Conservation (phyloP, 2,113 vertebrate species). For the Ailuropoda melanoleuca region DNA sequence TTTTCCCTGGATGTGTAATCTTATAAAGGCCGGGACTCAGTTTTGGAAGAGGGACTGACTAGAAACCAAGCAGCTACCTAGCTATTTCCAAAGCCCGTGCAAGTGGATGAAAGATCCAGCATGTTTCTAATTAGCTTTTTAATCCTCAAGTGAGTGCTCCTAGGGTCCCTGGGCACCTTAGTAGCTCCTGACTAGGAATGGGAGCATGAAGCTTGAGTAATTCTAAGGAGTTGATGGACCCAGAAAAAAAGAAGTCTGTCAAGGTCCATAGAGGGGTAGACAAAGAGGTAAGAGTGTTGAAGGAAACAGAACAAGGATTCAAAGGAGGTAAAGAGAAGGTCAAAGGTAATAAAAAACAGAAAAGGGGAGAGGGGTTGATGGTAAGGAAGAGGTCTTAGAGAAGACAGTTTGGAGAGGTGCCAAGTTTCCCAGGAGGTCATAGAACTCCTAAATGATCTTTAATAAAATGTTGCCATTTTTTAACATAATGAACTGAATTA, state of each 20-base stretch:
- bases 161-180: background rate
- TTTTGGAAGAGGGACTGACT: background rate
- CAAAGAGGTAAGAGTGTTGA: background rate
- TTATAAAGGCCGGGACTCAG: background rate
- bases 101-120: background rate
- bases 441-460: background rate
- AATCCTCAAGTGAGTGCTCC: background rate
- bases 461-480: background rate
- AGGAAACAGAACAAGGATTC: background rate
- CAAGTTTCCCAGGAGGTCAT: background rate
- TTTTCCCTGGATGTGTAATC: background rate
- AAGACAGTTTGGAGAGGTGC: background rate
- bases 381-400: background rate
- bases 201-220: background rate
- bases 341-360: background rate
- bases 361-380: too few relatives aligned
- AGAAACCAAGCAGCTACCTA: background rate
- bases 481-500: background rate
- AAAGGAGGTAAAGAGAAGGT: background rate
- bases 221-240: background rate
- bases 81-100: background rate
- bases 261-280: background rate
- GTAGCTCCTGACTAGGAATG: too few relatives aligned
- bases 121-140: background rate
- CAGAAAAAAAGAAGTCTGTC: background rate